Evolutionary conservation across 2,113 vertebrate genomes (phyloP).

Genomic region (Steatornis caripensis): DNA sequence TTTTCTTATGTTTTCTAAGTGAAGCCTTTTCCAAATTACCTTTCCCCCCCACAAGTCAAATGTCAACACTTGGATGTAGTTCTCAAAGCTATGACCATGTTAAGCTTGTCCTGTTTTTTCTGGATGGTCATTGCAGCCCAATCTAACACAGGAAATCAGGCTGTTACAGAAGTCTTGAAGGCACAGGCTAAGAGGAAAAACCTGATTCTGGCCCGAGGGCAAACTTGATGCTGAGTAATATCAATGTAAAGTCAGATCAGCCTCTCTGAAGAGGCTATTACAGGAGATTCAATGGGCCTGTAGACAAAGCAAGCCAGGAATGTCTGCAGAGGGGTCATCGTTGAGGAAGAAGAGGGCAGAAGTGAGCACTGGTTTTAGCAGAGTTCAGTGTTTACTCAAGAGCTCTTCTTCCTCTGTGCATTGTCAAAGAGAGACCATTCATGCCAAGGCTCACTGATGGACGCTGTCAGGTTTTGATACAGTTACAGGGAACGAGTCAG

Average conservation of each 20-base stretch:
- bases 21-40: not conserved
- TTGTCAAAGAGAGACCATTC: not conserved
- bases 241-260: not conserved
- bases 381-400: not conserved
- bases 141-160: not conserved
- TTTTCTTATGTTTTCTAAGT: not conserved
- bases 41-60: no score
- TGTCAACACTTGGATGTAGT: not conserved
- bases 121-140: not conserved
- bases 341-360: not conserved
- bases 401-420: not conserved
- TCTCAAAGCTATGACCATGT: not conserved
- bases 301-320: not conserved
- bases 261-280: not conserved
- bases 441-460: not conserved
- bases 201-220: not conserved
- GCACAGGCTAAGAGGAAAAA: not conserved
- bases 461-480: not conserved
- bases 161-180: not conserved
- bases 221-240: not conserved
- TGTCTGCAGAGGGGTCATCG: not conserved
- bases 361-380: not conserved
- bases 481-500: not conserved
- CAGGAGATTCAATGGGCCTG: not conserved
- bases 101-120: not conserved